Base-by-base conservation (phyloP, 2,888 invertebrate genomes). In the Melieria omissa region DNA sequence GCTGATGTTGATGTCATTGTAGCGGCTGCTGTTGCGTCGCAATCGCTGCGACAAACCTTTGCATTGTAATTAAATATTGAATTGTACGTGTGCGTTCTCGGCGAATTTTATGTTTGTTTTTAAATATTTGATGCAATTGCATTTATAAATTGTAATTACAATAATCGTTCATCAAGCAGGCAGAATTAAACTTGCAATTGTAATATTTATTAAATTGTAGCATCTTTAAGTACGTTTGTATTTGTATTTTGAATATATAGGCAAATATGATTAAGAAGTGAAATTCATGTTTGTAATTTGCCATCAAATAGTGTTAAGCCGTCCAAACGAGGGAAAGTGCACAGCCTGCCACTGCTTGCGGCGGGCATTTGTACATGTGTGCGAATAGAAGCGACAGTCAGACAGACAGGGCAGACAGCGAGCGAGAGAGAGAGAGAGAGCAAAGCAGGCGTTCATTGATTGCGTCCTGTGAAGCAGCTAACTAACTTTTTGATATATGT, bases 301-400 rank as follows among this genome's bases (percentile, higher is more conserved):
- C 76, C 75, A 75, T 72, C 58, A 73, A 73, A 76, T 76, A 76
- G 77, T 77, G 70, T 74, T 73, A 77, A 77, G 74, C 77, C 77
- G 77, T 77, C 77, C 77, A 77, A 47, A 71, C 55, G 58, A 66
- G 42, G 10, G 14, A 67, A 52, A 68, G 49, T 62, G 47, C 57
- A 44, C 64, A 64, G 46, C 55, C 29, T 29, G 29, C 29, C 29
- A 29, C 29, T 29, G 29, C 29, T 29, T 29, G 29, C 3, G 29
- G 29, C 29, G 29, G 29, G 29, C 29, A 29, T 29, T 29, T 29
- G 29, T 29, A 29, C 29, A 29, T 29, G 29, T 29, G 29, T 29
- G 29, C 29, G 29, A 29, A 3, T 2, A 29, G 29, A 29, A 29
- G 29, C 29, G 29, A 29, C 29, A 29, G 29, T 3, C 29, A 29